Base-by-base conservation (phyloP, 2,113 vertebrate genomes). In the Eurystomus gularis region DNA sequence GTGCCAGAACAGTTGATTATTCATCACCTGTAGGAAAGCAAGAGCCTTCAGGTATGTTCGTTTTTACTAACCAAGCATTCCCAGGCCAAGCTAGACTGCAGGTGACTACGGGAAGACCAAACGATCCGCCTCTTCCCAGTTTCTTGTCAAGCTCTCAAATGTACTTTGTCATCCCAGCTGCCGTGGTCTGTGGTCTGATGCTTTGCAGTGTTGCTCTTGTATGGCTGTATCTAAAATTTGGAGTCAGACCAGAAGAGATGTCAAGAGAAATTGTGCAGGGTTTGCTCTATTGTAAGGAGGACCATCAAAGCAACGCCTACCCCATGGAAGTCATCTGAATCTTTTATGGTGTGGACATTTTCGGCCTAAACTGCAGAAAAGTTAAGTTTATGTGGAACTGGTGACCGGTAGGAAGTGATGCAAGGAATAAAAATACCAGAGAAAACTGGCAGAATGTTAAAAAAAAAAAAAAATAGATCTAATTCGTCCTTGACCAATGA, bases 281-380 rank as follows among this genome's bases (percentile, higher is more conserved):
- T 51, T 90, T 97, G 93, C 96, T 97, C 28, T 95, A 83, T 68
- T 68, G 73, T 17, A 79, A 70, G 42, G 2, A 31, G 35, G 26
- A 11, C 17, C 55, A 29, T 9, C 42, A 76, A 23, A 55, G 11
- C 24, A 40, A 54, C 18, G 46, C 6, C 64, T 94, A 58, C 21
- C 86, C n/a, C 6, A 83, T 95, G 96, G 88, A 92, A 62, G 46
- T 75, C 5, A 62, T 96, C 84, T 97, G 95, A 97, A 19, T 61
- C 37, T 60, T 70, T 80, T 17, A 9, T 18, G 25, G 29, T 2
- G 3, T 17, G 39, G 62, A 37, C 2, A 0, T 33, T 85, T 33
- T 46, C 33, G 29, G 29, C 42, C 40, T 46, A 33, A 44, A 19
- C 40, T 39, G 60, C 35, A 39, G 16, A 23, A 25, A 33, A 66